These are phyloP conservation scores for Rhegmatorhina hoffmannsi DNA, from an alignment of 2,113 vertebrate genomes.

Conservation along the genomic window DNA sequence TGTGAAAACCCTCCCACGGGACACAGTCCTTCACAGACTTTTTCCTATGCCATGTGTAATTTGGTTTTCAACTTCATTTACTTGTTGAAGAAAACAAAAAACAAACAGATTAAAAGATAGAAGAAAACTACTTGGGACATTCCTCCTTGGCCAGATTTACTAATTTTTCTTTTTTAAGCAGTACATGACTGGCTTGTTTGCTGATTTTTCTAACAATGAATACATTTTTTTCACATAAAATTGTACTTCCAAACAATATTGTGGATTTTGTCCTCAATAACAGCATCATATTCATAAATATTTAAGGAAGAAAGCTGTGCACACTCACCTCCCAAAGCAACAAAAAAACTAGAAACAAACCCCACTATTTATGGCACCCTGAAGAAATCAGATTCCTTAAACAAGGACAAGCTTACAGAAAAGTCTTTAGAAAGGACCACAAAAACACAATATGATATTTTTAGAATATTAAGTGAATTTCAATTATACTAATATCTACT, in stretches of 20 bases:
- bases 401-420: background rate
- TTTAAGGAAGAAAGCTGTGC: background rate
- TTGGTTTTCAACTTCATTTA: background rate
- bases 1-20: background rate
- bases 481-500: background rate
- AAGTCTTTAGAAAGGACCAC: background rate
- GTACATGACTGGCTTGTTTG: background rate
- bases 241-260: background rate
- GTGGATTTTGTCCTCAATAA: background rate
- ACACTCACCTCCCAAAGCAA: background rate
- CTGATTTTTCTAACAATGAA: background rate
- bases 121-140: background rate
- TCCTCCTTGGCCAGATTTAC: background rate
- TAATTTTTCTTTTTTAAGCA: background rate
- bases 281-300: background rate
- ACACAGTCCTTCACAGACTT: background rate
- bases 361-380: fast-evolving
- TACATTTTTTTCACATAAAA: background rate
- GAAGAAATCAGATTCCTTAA: background rate
- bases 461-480: background rate
- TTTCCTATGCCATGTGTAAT: background rate
- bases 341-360: background rate
- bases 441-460: background rate
- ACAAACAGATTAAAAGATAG: background rate
- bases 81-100: background rate